Percentiles rank a stretch among this genome's conserved stretches.
phyloP scores from a whole-genome alignment of 2,797 vertebrate species.

The Sitta carolinensis region DNA sequence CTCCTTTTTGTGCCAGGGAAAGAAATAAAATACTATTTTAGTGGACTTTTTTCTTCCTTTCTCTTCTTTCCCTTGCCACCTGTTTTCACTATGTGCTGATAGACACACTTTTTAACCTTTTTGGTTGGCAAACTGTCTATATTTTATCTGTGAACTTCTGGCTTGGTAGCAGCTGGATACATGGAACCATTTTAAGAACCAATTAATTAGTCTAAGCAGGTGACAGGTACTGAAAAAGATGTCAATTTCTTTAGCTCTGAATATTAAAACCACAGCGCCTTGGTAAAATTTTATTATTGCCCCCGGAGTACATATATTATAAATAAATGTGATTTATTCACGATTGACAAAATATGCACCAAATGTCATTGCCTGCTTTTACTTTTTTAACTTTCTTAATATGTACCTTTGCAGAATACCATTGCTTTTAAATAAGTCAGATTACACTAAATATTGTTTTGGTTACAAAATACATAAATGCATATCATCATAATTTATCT shows the following conservation, averaged over 20 bases:
- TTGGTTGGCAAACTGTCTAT: background rate
- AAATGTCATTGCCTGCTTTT: background rate
- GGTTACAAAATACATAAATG: background rate
- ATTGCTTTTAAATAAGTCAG: background rate
- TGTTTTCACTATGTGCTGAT: background rate
- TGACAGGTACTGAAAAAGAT: background rate
- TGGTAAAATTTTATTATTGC: background rate
- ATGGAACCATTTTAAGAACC: background rate
- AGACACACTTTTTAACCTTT: background rate
- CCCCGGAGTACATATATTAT: background rate
- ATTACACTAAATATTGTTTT: background rate
- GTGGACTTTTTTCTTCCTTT: background rate
- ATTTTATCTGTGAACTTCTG: background rate
- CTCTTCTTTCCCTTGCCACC: background rate
- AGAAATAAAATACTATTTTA: background rate
- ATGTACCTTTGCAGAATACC: background rate
- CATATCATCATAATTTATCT: background rate
- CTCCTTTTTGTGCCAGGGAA: background rate
- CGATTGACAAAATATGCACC: rapidly evolving
- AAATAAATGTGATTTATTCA: background rate
- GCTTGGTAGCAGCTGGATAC: background rate
- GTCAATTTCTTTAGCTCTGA: background rate
- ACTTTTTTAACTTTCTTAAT: background rate
- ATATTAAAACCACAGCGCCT: background rate
- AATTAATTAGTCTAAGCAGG: background rate